Evolutionary conservation across 2,113 vertebrate genomes (phyloP), one percentile per base, ranked within the genome.

Genomic region (Nesoenas mayeri): DNA sequence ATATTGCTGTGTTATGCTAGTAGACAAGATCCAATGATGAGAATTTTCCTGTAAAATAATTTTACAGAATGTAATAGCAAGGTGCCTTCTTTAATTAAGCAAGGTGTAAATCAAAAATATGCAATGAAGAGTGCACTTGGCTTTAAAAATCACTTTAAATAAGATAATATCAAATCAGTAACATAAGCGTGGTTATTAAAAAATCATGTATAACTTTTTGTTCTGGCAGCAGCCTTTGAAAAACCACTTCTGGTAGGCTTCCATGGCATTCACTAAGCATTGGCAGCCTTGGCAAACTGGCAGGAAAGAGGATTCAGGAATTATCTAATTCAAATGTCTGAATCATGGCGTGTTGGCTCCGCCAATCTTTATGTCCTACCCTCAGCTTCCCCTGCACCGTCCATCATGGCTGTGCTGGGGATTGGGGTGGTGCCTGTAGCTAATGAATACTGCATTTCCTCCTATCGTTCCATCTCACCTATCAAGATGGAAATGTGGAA

Each of bases 231-330:
- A 90, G 82, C 51, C 42, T 94, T 94, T 90, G 82, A 67, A 88
- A 94, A 83, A 93, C 9, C 3, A 4, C 53, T 90, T 83, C 74
- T 94, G 82, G 66, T 96, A 73, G 32, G 47, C 51, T 90, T 93
- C 79, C 79, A 67, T 95, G 90, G 88, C 85, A 79, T 29, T 65
- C 71, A 29, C 10, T 47, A n/a, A 73, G 15, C 21, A 79, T 70
- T 95, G 93, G 80, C 91, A 94, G 72, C 88, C 88, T 90, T 95
- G 95, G 95, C 60, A 95, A 94, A 91, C 88, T 90, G 92, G 88
- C 89, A 93, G 75, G 34, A 53, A 60, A 72, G 93, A 81, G 64
- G 53, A 71, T 32, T 53, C 38, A 94, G 65, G 73, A 90, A 67
- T 92, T 66, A 57, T 80, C 82, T 74, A 75, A 71, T 85, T 88